phyloP scores from a whole-genome alignment of 2,797 vertebrate species.

The Thamnophis elegans region DNA sequence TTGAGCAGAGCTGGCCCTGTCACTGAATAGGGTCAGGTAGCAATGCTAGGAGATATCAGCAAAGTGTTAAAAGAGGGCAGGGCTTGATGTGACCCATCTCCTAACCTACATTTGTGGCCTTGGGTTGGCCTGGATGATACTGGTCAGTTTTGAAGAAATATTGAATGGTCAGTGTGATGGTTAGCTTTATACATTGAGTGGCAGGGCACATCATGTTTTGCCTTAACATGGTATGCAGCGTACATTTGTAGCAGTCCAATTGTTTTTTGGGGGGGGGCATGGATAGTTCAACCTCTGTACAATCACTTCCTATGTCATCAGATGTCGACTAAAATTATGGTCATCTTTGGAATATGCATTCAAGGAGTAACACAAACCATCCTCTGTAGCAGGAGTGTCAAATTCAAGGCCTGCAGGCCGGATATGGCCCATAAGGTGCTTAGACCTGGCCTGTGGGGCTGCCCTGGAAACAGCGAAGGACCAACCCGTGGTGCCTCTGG shows the following conservation, averaged over 20 bases:
- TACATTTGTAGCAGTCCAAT: not conserved
- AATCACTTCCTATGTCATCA: not conserved
- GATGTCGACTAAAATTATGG: not conserved
- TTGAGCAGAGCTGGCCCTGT: not conserved
- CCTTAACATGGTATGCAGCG: not conserved
- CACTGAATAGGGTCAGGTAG: not conserved
- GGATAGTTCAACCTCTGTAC: not conserved
- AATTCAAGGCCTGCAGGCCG: no score
- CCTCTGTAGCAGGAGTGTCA: not conserved
- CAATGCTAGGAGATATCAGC: not conserved
- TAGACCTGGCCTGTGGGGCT: no score
- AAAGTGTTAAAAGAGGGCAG: not conserved
- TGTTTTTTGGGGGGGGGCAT: not conserved
- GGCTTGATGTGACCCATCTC: not conserved
- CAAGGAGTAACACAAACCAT: no score
- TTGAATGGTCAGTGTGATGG: not conserved
- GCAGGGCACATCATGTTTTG: not conserved
- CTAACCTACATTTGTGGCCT: not conserved
- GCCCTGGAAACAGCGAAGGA: no score
- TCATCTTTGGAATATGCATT: not conserved
- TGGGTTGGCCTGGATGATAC: not conserved
- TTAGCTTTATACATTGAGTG: not conserved
- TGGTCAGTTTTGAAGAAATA: not conserved
- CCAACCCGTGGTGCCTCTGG: no score
- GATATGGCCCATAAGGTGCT: no score